Conservation (phyloP, 2,113 vertebrate genomes). For the Baryphthengus martii region DNA sequence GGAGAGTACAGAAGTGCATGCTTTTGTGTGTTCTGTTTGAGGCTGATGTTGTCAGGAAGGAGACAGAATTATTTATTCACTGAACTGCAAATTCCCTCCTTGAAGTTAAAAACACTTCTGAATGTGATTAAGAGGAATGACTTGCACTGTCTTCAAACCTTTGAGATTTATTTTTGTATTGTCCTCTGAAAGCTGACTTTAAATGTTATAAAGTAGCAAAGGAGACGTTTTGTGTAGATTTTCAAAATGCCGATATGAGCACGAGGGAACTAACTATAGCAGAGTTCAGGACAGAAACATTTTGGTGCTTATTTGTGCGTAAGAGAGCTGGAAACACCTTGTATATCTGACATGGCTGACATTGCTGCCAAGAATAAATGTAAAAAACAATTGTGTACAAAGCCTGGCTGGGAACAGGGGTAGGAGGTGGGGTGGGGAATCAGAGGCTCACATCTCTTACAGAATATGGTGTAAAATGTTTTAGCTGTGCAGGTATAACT, state of each 20-base stretch:
- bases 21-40: not conserved
- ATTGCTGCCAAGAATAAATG: not conserved
- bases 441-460: not conserved
- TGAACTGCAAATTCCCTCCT: not conserved
- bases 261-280: not conserved
- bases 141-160: not conserved
- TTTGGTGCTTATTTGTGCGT: not conserved
- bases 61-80: not conserved
- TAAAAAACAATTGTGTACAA: not conserved
- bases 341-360: not conserved
- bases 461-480: not conserved
- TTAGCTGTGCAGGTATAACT: not conserved
- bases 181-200: not conserved
- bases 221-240: not conserved
- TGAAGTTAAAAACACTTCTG: not conserved
- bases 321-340: not conserved
- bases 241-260: not conserved
- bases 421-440: not conserved
- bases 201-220: not conserved
- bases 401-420: not conserved
- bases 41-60: not conserved
- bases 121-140: not conserved
- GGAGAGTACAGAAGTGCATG: not conserved
- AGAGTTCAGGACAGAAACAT: not conserved
- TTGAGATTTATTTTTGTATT: not conserved